A percentile compares a stretch with the other conserved stretches of the same genome.
Conservation (phyloP, 2,888 invertebrate species). For the Polia nebulosa region DNA sequence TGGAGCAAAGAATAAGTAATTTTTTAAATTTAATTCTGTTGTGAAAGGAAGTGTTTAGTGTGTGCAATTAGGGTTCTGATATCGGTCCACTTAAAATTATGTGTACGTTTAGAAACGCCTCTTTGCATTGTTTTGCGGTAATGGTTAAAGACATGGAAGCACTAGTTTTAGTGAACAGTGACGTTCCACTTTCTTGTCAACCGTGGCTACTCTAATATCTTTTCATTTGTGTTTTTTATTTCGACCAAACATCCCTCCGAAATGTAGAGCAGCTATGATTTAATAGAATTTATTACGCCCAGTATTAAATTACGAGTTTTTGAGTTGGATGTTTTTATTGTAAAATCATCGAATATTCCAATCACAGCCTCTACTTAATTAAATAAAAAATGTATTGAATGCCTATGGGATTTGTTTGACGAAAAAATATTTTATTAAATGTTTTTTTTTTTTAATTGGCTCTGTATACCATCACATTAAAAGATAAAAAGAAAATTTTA, state of each 20-base stretch:
- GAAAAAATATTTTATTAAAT: too few species aligned
- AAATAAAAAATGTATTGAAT: constrained; percentile 11
- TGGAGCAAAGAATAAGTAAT: too few species aligned
- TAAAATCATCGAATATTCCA: constrained; percentile 23
- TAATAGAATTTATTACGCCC: constrained; percentile 11
- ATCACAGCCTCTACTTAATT: constrained; percentile 5
- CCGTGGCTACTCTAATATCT: neutral
- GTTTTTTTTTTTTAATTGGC: too few species aligned
- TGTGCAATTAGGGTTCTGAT: too few species aligned
- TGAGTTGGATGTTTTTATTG: neutral
- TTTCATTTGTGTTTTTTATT: neutral
- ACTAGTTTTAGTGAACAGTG: too few species aligned
- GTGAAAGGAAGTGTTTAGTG: too few species aligned
- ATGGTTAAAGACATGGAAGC: too few species aligned
- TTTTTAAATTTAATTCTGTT: too few species aligned
- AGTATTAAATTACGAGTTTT: constrained; percentile 27
- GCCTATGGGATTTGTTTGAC: neutral
- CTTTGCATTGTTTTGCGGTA: too few species aligned
- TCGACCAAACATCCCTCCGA: neutral
- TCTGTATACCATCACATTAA: neutral
- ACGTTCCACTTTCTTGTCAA: neutral
- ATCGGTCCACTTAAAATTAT: too few species aligned
- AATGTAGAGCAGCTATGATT: neutral
- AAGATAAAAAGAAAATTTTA: neutral
- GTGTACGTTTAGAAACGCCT: neutral